Percentiles rank a stretch among this genome's conserved stretches.
Conservation (phyloP, 2,113 vertebrate genomes). For the Corapipo altera region DNA sequence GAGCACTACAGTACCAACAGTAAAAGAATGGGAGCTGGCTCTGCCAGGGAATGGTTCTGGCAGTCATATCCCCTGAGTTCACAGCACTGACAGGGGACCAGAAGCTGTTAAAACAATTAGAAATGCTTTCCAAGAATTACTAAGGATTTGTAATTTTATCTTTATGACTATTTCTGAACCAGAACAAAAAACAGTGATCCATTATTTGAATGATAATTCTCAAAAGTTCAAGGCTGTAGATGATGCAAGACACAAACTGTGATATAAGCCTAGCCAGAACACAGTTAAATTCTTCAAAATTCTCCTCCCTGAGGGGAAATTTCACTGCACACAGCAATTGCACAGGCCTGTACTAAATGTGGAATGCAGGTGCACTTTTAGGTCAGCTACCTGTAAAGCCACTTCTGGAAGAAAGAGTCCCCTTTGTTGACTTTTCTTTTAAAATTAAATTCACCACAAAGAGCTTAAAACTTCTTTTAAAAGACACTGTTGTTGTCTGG, state of each 20-base stretch:
- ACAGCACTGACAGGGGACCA: background rate
- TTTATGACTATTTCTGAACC: background rate
- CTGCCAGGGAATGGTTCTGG: background rate
- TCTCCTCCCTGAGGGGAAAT: background rate
- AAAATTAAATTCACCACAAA: background rate
- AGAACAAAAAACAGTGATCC: background rate
- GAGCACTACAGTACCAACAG: background rate
- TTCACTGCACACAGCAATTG: conserved; percentile 4
- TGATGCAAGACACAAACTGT: background rate
- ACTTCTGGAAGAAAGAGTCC: background rate
- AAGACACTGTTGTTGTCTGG: background rate
- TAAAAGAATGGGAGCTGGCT: background rate
- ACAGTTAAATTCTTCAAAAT: background rate
- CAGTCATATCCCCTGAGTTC: background rate
- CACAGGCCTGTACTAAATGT: background rate
- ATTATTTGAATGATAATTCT: background rate
- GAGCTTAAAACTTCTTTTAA: background rate
- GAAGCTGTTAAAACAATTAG: background rate
- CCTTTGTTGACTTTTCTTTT: background rate
- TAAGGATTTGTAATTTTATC: background rate
- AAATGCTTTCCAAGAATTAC: background rate
- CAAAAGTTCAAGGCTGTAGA: background rate
- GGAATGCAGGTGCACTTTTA: conserved; percentile 30
- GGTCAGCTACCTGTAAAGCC: background rate
- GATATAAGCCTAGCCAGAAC: background rate